Evolutionary conservation across 2,888 invertebrate genomes (phyloP).

Genomic region (Cheilosia vulpina): DNA sequence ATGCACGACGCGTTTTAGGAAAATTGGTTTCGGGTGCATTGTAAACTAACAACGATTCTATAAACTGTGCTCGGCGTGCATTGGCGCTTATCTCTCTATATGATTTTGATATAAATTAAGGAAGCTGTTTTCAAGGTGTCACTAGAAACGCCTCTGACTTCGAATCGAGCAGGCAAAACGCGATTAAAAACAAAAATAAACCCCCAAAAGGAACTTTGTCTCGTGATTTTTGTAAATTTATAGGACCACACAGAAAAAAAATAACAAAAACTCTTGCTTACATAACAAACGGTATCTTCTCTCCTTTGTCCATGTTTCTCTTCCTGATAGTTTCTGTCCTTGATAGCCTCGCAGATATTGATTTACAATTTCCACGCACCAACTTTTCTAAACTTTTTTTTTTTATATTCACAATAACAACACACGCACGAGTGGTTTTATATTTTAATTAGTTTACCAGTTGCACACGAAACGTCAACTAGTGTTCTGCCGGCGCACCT

Average conservation of each 20-base stretch:
- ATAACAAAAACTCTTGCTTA: conserved; percentile 20
- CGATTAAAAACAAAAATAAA: no score
- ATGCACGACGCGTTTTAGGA: neutral
- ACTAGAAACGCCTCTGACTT: neutral
- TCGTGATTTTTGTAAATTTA: neutral
- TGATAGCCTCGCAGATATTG: neutral
- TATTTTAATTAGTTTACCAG: conserved; percentile 28
- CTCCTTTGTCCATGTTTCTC: conserved; percentile 40
- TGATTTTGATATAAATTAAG: conserved; percentile 33
- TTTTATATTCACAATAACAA: neutral
- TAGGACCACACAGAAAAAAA: neutral
- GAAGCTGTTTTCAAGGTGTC: conserved; percentile 16
- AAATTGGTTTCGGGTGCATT: conserved; percentile 55
- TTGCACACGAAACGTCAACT: conserved; percentile 64
- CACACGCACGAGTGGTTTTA: no score
- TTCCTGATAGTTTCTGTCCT: neutral
- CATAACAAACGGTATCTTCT: conserved; percentile 51
- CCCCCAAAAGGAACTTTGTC: neutral
- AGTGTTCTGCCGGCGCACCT: conserved; percentile 30
- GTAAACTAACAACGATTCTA: conserved; percentile 27
- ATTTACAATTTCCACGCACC: neutral
- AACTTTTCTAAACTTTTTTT: neutral
- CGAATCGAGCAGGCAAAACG: neutral
- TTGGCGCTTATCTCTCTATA: conserved; percentile 22
- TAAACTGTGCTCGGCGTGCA: neutral